A percentile compares a stretch with the other conserved stretches of the same genome.
Evolutionary conservation across 1,140 invertebrate genomes (phyloP).

Genomic region (Elysia chlorotica): DNA sequence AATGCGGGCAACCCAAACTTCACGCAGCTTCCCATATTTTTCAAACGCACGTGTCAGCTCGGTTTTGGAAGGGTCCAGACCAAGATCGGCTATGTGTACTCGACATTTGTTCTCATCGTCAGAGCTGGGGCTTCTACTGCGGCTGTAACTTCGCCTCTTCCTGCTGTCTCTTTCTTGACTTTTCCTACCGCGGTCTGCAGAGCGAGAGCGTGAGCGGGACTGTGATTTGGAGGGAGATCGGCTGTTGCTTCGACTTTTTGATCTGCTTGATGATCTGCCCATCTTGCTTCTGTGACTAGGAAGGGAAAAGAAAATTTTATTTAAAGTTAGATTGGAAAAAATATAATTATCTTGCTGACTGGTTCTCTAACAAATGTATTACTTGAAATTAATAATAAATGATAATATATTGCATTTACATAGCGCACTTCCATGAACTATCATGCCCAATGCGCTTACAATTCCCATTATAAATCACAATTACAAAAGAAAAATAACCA

Average conservation of each 20-base stretch:
- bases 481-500: too few species aligned
- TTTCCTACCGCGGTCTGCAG: slow-evolving; percentile 5
- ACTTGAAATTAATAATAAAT: too few species aligned
- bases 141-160: slow-evolving; percentile 33
- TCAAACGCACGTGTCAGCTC: slow-evolving; percentile 55
- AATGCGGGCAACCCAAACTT: slow-evolving; percentile 60
- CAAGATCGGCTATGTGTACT: slow-evolving; percentile 57
- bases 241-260: slow-evolving; percentile 13
- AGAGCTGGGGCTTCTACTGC: slow-evolving; percentile 31
- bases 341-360: too few species aligned
- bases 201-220: slow-evolving; percentile 22
- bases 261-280: slow-evolving; percentile 15
- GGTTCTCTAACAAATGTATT: too few species aligned
- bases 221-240: neutral
- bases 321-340: neutral
- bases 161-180: too few species aligned
- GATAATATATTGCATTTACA: too few species aligned
- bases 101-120: slow-evolving; percentile 43
- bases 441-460: too few species aligned
- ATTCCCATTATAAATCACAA: too few species aligned
- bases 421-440: too few species aligned
- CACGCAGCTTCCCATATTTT: slow-evolving; percentile 57
- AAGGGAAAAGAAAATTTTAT: neutral
- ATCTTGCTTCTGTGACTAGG: neutral
- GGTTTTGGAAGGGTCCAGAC: slow-evolving; percentile 46